These are phyloP conservation scores for Phenganax subtilis DNA, from an alignment of 92 coral and sea anemone species.

Conservation along the genomic window DNA sequence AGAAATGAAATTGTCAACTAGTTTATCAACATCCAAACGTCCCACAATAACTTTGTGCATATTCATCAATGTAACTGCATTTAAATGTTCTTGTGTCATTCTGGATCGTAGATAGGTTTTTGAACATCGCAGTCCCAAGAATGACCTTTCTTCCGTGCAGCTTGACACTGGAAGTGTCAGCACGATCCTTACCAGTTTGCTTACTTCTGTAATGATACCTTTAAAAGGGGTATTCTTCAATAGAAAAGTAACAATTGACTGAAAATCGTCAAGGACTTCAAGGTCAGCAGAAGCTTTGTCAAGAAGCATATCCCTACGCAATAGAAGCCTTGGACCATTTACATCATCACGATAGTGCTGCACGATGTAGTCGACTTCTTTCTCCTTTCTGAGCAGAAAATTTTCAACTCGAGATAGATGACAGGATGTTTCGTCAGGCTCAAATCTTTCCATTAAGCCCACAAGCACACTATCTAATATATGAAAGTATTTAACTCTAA, in stretches of 20 bases:
- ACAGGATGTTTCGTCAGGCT: conserved; percentile 36
- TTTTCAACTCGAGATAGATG: conserved; percentile 32
- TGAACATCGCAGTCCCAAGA: conserved; percentile 32
- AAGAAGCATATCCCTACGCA: conserved; percentile 33
- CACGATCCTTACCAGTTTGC: conserved; percentile 21
- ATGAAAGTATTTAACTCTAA: conserved; percentile 22
- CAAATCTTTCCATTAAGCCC: conserved; percentile 31
- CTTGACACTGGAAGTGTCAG: conserved; percentile 38
- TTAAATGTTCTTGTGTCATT: conserved; percentile 37
- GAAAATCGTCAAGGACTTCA: conserved; percentile 30
- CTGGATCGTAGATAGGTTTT: conserved; percentile 37
- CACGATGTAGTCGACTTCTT: conserved; percentile 21
- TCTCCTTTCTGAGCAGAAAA: conserved; percentile 32
- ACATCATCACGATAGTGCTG: conserved; percentile 37
- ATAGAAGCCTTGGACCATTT: conserved; percentile 35
- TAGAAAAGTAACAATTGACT: conserved; percentile 29
- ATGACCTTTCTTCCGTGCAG: conserved; percentile 34
- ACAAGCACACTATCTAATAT: conserved; percentile 32
- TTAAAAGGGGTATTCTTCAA: conserved; percentile 26
- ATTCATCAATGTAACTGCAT: conserved; percentile 35
- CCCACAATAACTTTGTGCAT: conserved; percentile 24
- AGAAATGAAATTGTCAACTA: conserved; percentile 31
- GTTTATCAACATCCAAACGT: conserved; percentile 33
- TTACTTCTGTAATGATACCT: conserved; percentile 28
- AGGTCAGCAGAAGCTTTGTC: conserved; percentile 34